These are phyloP conservation scores for Acronicta psi DNA, from an alignment of 2,888 invertebrate genomes.

Conservation along the genomic window DNA sequence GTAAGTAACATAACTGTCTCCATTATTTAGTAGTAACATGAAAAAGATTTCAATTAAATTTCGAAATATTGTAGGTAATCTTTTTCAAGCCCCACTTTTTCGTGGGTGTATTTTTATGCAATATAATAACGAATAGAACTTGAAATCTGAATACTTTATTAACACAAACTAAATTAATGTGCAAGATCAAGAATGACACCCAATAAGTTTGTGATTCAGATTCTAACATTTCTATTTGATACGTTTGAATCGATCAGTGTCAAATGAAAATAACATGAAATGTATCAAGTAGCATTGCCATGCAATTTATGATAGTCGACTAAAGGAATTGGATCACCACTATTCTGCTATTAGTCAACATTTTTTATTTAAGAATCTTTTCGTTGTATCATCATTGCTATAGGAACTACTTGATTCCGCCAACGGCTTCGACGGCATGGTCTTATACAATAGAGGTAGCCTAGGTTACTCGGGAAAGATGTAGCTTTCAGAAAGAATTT, in stretches of 20 bases:
- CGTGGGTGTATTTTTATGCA: not conserved
- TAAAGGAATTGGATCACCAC: conserved; percentile 17
- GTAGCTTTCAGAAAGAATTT: no score
- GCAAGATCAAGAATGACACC: conserved; percentile 20
- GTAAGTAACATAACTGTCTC: no score
- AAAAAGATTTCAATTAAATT: no score
- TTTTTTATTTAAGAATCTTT: not conserved
- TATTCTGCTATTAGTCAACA: not conserved
- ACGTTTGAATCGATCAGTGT: conserved; percentile 33
- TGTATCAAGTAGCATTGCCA: conserved; percentile 10
- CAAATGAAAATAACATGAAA: conserved; percentile 30
- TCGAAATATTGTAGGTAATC: no score
- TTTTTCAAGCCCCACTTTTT: no score
- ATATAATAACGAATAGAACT: not conserved
- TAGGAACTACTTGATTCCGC: no score
- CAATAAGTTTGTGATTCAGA: conserved; percentile 29
- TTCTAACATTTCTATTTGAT: conserved; percentile 6
- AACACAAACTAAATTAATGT: not conserved
- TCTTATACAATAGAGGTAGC: no score
- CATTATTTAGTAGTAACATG: no score
- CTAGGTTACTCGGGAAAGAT: no score
- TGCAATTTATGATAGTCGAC: conserved; percentile 15
- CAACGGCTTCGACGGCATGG: no score
- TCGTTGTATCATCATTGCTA: no score
- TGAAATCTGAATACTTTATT: not conserved